These are phyloP conservation scores for Pollachius pollachius DNA, from an alignment of 2,113 vertebrate species.

Conservation along the genomic window DNA sequence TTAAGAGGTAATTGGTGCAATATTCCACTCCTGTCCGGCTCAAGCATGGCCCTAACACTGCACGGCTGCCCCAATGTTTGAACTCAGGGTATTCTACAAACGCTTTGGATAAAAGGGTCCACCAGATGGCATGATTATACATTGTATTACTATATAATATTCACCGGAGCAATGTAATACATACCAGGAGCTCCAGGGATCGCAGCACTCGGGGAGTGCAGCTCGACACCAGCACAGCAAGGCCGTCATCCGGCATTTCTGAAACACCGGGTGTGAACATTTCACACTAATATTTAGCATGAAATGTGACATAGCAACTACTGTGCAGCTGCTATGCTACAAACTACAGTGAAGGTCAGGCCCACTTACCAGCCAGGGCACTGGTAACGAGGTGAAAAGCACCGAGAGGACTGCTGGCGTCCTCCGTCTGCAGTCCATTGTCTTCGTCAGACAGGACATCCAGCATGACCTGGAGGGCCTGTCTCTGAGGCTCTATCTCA, in stretches of 20 bases:
- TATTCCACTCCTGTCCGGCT: neutral
- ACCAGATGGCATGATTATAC: neutral
- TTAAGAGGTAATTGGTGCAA: no score
- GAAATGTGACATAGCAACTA: neutral
- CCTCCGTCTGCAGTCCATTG: slow-evolving; percentile 17
- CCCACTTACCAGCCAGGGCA: slow-evolving; percentile 79
- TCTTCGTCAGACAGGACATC: slow-evolving; percentile 51
- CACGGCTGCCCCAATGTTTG: no score
- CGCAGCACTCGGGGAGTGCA: slow-evolving; percentile 61
- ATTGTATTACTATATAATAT: no score
- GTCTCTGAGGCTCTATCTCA: slow-evolving; percentile 49
- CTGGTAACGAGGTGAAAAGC: slow-evolving; percentile 80
- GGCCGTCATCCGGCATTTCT: slow-evolving; percentile 70
- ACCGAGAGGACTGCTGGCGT: slow-evolving; percentile 52
- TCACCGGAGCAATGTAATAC: slow-evolving; percentile 6
- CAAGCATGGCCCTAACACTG: no score
- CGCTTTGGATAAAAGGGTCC: no score
- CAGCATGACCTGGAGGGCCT: slow-evolving; percentile 65
- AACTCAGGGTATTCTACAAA: neutral
- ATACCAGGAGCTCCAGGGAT: slow-evolving; percentile 58
- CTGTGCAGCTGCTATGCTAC: neutral
- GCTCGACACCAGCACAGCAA: slow-evolving; percentile 74
- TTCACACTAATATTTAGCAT: neutral
- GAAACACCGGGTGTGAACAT: neutral
- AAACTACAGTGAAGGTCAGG: neutral